Base-by-base conservation (phyloP, 2,113 vertebrate species). In the Cephalopholis sonnerati region DNA sequence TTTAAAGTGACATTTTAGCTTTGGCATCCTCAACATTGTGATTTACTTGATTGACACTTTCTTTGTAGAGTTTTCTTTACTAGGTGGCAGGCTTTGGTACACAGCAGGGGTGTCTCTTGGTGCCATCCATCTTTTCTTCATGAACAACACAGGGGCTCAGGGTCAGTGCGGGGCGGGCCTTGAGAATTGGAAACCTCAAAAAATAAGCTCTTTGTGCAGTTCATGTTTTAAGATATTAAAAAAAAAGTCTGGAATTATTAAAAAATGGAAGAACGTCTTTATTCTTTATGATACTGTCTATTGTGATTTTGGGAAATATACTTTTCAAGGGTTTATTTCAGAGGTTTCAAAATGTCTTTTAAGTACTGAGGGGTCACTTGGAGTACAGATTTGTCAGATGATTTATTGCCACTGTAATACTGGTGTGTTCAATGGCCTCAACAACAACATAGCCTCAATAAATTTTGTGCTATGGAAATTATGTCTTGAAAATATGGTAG, bases 101-200 rank as follows among this genome's bases (percentile, higher is more conserved):
- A 27, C 55, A 53, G 22, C 29, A 13, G 55, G 55, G 24, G 17
- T 29, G 15, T 24, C 24, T 9, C 10, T 55, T 18, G 15, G 2
- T 72, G 10, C 22, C 27, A 58, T 57, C 41, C 50, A 73, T 65
- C 77, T 48, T 68, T 53, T 55, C 1, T 15, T 58, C 39, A 36
- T 62, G 32, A 44, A 29, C 18, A 62, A 36, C 55, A 22, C 16
- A 59, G 41, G 5, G 16, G 27, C 13, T 48, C 39, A 4, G 6
- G 25, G 41, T 68, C 20, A 69, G 32, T 12, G 29, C 24, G 9
- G 13, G n/a, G 1, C 32, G 22, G 27, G 25, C 50, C 3, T 25
- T 53, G n/a, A 53, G 5, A 58, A 13, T 2, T 58, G 29, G 22
- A 48, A 70, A 71, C 17, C 13, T 70, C 17, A 15, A 16, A 41